Base-by-base conservation (phyloP, 2,113 vertebrate genomes). In the Syngnathus floridae region DNA sequence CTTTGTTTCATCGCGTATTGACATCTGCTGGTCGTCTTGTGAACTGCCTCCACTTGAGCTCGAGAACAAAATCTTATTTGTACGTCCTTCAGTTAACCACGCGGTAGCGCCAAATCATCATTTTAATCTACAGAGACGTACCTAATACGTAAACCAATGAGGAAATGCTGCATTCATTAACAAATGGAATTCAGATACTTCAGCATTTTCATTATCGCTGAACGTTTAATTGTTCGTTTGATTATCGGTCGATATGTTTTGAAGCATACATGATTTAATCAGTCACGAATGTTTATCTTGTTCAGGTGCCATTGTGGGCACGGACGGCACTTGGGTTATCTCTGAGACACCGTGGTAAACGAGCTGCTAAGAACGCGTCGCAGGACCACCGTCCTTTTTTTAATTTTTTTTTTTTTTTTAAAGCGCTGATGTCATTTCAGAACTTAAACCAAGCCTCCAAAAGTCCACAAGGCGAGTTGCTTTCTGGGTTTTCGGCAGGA, bases 371-470 rank as follows among this genome's bases (percentile, higher is more conserved):
- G 75, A 83, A 88, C 0, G 78, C 67, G 21, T n/a, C 84, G 12
- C 4, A 3, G 61, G 73, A 1, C 26, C 26, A 74, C 76, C 71
- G 11, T 52, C 26, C 35, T 56, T 56, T 75, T 59, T 74, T 81
- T n/a, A n/a, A n/a, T 54, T 74, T 82, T 80, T 73, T 31, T 76
- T 82, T 86, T 70, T 66, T 76, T 82, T 81, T 70, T 68, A 68
- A 80, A 83, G 73, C 65, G 73, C 78, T 87, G 89, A 92, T 87
- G 91, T 91, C 88, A 91, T 90, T 83, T 83, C 73, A 85, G 88
- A 91, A 91, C 84, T 91, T 90, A 78, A 80, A 81, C 79, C 82
- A 72, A 61, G 83, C 77, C 80, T 86, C 76, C 69, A 67, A 71
- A 61, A 88, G 67, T 82, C 74, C 82, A 55, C 75, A 81, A 79